These are phyloP conservation scores for Tenebrosternarchus preto DNA, from an alignment of 2,113 vertebrate genomes.

Conservation along the genomic window DNA sequence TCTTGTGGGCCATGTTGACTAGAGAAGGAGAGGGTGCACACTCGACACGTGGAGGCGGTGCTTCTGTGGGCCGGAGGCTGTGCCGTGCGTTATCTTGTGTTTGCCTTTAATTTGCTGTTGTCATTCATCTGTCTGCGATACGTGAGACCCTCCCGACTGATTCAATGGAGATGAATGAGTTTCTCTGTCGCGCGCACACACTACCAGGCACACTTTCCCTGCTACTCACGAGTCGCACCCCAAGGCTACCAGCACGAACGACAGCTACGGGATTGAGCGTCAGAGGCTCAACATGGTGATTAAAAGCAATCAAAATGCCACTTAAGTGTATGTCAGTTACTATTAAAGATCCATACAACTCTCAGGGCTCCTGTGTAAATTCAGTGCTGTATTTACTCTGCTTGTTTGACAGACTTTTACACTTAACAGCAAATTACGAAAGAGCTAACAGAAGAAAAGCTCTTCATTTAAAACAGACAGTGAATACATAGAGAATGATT, in stretches of 20 bases:
- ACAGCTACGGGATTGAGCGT: constrained; percentile 25
- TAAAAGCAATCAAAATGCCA: constrained; percentile 31
- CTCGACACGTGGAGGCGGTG: constrained; percentile 4
- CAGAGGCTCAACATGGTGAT: constrained; percentile 39
- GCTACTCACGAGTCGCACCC: neutral
- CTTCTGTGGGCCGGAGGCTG: neutral
- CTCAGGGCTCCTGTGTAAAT: neutral
- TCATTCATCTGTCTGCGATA: constrained; percentile 55
- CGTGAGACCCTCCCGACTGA: constrained; percentile 7
- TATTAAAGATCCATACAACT: constrained; percentile 21
- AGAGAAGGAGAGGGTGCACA: constrained; percentile 20
- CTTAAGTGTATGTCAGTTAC: constrained; percentile 10
- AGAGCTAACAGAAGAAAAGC: neutral
- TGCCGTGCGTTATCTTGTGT: constrained; percentile 48
- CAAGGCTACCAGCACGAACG: neutral
- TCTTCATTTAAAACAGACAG: neutral
- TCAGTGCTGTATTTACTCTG: neutral
- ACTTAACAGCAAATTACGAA: neutral
- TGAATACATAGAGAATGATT: neutral
- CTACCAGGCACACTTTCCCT: constrained; percentile 30
- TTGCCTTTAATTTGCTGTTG: constrained; percentile 60
- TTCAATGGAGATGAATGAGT: constrained; percentile 32
- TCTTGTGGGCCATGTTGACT: constrained; percentile 45
- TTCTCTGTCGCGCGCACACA: neutral
- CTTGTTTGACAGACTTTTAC: neutral